Evolutionary conservation across 1,140 invertebrate genomes (phyloP).

Genomic region (Hylaeus anthracinus): DNA sequence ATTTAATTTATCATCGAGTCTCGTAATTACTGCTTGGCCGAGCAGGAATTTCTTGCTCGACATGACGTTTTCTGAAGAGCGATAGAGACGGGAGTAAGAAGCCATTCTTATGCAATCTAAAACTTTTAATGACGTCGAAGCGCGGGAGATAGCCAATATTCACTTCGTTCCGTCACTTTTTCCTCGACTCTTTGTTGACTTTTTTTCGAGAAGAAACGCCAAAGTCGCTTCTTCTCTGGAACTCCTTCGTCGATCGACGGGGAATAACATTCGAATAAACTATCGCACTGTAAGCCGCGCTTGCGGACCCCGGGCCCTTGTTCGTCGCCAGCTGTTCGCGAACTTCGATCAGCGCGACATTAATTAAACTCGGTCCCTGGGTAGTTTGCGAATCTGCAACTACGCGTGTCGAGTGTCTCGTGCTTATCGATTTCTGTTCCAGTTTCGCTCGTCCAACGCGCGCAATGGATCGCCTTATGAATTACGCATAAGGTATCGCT

Average conservation of each 20-base stretch:
- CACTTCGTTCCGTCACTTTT: constrained; percentile 78
- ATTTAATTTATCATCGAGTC: constrained; percentile 67
- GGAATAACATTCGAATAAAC: constrained; percentile 28
- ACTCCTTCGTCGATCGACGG: constrained; percentile 21
- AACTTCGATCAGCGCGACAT: constrained; percentile 33
- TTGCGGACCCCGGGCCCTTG: background rate
- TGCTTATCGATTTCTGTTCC: constrained; percentile 25
- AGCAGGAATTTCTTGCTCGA: constrained; percentile 63
- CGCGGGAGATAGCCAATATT: constrained; percentile 78
- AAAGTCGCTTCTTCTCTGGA: constrained; percentile 23
- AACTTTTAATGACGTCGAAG: constrained; percentile 80
- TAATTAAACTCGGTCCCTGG: constrained; percentile 52
- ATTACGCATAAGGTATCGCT: constrained; percentile 47
- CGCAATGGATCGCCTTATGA: constrained; percentile 24
- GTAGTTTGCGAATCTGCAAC: constrained; percentile 16
- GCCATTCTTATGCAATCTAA: constrained; percentile 80
- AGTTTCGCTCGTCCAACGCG: background rate
- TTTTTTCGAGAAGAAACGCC: constrained; percentile 30
- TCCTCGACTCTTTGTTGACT: constrained; percentile 53
- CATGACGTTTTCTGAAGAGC: constrained; percentile 52
- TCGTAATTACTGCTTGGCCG: constrained; percentile 65
- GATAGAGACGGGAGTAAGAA: constrained; percentile 54
- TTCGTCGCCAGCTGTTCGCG: background rate
- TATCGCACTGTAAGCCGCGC: constrained; percentile 22
- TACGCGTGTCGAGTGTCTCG: constrained; percentile 7